phyloP scores from a whole-genome alignment of 2,888 invertebrate genomes.

The Acanthosepion pharaonis region DNA sequence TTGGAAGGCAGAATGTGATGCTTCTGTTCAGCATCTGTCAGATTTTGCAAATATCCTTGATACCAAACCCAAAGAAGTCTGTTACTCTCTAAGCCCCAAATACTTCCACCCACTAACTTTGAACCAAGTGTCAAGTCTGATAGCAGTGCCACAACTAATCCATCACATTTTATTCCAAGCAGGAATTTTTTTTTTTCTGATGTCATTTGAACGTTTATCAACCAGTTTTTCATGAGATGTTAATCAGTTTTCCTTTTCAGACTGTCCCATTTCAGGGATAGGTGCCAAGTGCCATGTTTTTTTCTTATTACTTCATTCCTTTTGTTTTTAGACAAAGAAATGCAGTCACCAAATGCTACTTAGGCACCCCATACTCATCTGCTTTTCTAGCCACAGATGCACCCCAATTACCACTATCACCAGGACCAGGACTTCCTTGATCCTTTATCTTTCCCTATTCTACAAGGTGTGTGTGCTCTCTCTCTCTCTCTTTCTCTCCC shows the following conservation, averaged over 20 bases:
- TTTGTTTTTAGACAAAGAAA: background rate
- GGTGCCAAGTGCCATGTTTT: background rate
- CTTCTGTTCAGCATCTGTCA: background rate
- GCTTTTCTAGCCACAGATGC: background rate
- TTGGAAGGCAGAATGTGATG: background rate
- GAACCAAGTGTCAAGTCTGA: constrained; percentile 21
- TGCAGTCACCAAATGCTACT: background rate
- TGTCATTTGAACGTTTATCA: background rate
- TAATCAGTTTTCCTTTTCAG: background rate
- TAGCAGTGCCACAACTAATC: background rate
- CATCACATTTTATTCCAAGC: background rate
- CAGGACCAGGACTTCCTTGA: background rate
- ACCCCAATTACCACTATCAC: background rate
- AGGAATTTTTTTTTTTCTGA: background rate
- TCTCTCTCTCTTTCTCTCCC: background rate
- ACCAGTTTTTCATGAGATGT: background rate
- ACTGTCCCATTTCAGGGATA: background rate
- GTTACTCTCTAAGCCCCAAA: constrained; percentile 11
- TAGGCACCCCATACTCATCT: background rate
- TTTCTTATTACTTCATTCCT: background rate
- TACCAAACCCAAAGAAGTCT: background rate
- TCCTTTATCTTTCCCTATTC: background rate
- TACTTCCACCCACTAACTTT: constrained; percentile 20
- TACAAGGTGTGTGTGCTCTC: background rate
- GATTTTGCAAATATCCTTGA: background rate